Evolutionary conservation across 2,797 vertebrate species (phyloP).

Genomic region (Enteromius afrohamiltoni): DNA sequence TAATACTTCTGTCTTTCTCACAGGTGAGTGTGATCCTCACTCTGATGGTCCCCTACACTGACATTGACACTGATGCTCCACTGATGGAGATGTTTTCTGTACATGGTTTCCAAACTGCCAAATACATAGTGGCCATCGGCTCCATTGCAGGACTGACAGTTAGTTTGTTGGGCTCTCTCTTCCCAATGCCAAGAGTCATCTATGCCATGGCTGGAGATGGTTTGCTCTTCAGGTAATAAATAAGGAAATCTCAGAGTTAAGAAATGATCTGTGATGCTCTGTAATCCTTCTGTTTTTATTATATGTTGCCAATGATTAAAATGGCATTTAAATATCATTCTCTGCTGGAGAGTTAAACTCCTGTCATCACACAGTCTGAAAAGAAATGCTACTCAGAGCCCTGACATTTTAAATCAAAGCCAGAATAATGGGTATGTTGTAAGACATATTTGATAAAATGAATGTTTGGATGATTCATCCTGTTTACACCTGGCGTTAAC

Average conservation of each 20-base stretch:
- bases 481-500: conserved; percentile 1
- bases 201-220: conserved; percentile 98
- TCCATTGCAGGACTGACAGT: conserved; percentile 94
- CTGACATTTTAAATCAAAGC: conserved; percentile 28
- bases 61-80: conserved; percentile 92
- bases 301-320: conserved; percentile 18
- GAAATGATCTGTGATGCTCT: neutral
- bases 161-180: conserved; percentile 93
- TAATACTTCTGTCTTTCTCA: neutral
- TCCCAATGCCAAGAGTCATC: conserved; percentile 96
- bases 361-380: neutral
- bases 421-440: neutral
- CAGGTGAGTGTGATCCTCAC: conserved; percentile 97
- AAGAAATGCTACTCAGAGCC: conserved; percentile 4
- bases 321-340: conserved; percentile 35
- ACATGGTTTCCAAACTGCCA: conserved; percentile 90
- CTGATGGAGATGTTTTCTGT: conserved; percentile 97
- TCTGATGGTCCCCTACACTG: conserved; percentile 91
- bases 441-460: conserved; percentile 5
- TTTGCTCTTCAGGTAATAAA: conserved; percentile 90
- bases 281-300: neutral
- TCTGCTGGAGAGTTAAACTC: conserved; percentile 2
- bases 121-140: conserved; percentile 93
- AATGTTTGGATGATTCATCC: conserved; percentile 14
- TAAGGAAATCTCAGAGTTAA: neutral